These are phyloP conservation scores for Apostichopus parvimensis DNA, from an alignment of 35 echinoderm and acorn worm species.

Conservation along the genomic window DNA sequence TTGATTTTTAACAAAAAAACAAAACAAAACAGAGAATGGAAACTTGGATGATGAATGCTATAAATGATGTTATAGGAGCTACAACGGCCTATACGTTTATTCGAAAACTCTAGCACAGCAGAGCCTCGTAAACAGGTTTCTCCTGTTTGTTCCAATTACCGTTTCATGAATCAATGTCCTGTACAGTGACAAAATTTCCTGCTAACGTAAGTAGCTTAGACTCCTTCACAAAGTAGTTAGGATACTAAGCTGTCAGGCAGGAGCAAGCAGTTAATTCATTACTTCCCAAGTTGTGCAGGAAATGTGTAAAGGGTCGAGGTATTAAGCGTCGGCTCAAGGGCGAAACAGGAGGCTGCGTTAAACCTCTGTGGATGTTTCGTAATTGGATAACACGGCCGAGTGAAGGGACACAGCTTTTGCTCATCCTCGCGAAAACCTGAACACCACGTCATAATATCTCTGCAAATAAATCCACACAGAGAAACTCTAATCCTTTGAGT, in stretches of 20 bases:
- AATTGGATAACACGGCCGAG: no score
- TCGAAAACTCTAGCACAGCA: not conserved
- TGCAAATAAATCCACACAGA: no score
- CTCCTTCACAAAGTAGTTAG: not conserved
- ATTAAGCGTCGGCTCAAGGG: no score
- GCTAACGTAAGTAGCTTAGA: not conserved
- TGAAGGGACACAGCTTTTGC: no score
- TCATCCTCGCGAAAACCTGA: no score
- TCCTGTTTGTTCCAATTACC: not conserved
- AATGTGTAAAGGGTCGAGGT: not conserved
- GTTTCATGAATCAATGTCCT: constrained; percentile 1
- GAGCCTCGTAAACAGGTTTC: not conserved
- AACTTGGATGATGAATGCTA: not conserved
- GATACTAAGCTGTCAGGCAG: not conserved
- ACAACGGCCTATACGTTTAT: not conserved
- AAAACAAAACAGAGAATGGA: not conserved
- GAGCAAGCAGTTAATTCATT: not conserved
- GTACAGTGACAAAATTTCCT: not conserved
- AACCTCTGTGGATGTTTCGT: no score
- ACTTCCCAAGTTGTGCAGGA: not conserved
- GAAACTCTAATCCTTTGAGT: no score
- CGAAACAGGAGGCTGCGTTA: no score
- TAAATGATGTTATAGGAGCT: not conserved
- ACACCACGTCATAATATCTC: no score
- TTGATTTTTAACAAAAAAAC: not conserved